These are phyloP conservation scores for Poicephalus gulielmi DNA, from an alignment of 2,113 vertebrate species.

Conservation along the genomic window DNA sequence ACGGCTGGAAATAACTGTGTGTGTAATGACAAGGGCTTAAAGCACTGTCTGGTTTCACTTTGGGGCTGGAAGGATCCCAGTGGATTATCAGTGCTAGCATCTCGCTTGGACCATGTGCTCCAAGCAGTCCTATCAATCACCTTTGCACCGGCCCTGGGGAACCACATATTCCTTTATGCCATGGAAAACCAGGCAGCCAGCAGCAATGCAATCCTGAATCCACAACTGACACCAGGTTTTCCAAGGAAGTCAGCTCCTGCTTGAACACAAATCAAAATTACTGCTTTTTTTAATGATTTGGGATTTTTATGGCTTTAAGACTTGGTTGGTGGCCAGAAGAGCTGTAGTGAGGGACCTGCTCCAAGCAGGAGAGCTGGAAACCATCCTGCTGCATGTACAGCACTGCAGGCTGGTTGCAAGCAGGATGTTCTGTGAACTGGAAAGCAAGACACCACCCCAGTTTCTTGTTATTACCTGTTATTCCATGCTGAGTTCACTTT, in stretches of 20 bases:
- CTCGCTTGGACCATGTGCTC: neutral
- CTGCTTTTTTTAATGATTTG: neutral
- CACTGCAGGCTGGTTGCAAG: neutral
- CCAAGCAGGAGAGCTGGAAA: neutral
- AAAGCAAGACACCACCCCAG: neutral
- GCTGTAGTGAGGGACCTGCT: neutral
- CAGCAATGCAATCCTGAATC: neutral
- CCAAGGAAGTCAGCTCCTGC: neutral
- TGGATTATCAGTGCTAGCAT: neutral
- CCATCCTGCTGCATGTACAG: neutral
- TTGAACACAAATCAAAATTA: neutral
- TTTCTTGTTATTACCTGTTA: neutral
- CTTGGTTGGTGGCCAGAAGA: neutral
- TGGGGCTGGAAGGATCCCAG: conserved; percentile 14
- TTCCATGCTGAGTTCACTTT: neutral
- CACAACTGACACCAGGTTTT: neutral
- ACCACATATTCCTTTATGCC: neutral
- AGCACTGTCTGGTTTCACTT: conserved; percentile 2
- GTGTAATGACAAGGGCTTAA: neutral
- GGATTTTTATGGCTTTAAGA: neutral
- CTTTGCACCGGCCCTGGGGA: neutral
- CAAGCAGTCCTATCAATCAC: neutral
- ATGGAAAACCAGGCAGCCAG: neutral
- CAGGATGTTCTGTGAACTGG: neutral
- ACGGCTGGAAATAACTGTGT: neutral